A percentile compares a stretch with the other conserved stretches of the same genome.
These are phyloP conservation scores for Mus minutoides DNA, from an alignment of 2,797 vertebrate species.

Conservation along the genomic window DNA sequence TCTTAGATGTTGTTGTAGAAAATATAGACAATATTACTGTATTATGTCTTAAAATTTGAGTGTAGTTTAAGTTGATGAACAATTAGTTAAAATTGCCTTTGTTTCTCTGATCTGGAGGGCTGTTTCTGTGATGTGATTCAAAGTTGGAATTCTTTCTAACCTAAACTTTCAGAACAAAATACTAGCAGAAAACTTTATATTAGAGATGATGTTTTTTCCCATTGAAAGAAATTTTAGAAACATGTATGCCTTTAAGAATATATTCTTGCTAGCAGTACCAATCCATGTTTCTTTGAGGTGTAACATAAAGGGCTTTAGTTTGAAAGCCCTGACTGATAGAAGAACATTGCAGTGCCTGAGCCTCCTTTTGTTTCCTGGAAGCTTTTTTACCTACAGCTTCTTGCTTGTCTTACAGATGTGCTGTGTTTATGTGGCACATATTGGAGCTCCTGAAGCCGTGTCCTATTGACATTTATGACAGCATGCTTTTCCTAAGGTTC, in stretches of 20 bases:
- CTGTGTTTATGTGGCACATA: not conserved
- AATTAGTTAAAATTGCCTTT: not conserved
- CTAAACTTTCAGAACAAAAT: constrained; percentile 53
- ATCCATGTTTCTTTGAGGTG: constrained; percentile 23
- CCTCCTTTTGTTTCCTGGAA: not conserved
- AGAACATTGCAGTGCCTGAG: not conserved
- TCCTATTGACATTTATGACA: not conserved
- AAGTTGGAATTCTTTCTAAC: constrained; percentile 1
- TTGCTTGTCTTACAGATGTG: not conserved
- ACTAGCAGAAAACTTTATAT: constrained; percentile 7
- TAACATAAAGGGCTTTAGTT: constrained; percentile 32
- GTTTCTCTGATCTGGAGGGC: constrained; percentile 36
- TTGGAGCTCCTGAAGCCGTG: not conserved
- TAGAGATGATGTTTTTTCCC: not conserved
- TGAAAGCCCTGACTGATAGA: constrained; percentile 9
- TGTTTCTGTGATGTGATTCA: constrained; percentile 5
- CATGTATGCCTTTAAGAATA: not conserved
- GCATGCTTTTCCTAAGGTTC: constrained; percentile 37
- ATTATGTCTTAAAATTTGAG: constrained; percentile 9
- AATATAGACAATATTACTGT: constrained; percentile 7
- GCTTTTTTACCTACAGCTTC: constrained; percentile 34
- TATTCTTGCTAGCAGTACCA: constrained; percentile 25
- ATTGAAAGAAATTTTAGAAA: constrained; percentile 42
- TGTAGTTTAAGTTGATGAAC: constrained; percentile 26
- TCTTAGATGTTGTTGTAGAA: constrained; percentile 26